Conservation (phyloP, 1,140 invertebrate species). For the Drosophila kepulauana region DNA sequence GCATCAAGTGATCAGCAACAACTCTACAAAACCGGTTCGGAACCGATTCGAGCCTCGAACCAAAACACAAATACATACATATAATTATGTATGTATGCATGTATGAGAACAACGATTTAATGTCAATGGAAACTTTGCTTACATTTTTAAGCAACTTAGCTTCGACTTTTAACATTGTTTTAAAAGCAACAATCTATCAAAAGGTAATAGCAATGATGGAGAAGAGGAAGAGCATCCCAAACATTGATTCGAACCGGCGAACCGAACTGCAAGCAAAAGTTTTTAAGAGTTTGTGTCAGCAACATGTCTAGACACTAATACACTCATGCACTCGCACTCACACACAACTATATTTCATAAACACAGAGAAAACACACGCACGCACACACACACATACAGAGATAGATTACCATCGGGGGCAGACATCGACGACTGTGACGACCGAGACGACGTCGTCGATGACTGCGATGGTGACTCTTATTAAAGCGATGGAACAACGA, state of each 20-base stretch:
- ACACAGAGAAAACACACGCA: conserved; percentile 14
- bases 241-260: conserved; percentile 45
- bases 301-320: conserved; percentile 58
- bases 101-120: conserved; percentile 1
- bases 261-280: conserved; percentile 44
- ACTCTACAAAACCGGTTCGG: conserved; percentile 31
- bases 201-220: background rate
- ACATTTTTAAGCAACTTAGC: conserved; percentile 15
- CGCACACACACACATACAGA: conserved; percentile 10
- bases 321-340: conserved; percentile 16
- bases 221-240: conserved; percentile 18
- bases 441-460: conserved; percentile 4
- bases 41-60: conserved; percentile 31
- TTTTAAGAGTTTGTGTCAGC: conserved; percentile 49
- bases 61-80: conserved; percentile 18
- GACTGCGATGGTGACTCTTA: conserved; percentile 32
- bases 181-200: conserved; percentile 17
- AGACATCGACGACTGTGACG: conserved; percentile 36
- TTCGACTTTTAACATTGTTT: conserved; percentile 19
- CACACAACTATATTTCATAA: conserved; percentile 4
- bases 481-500: conserved; percentile 38
- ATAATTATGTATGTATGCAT: background rate
- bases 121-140: conserved; percentile 10
- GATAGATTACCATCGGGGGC: conserved; percentile 53
- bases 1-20: conserved; percentile 32